These are phyloP conservation scores for Holacanthella duospinosa DNA, from an alignment of 2,888 invertebrate species.

Conservation along the genomic window DNA sequence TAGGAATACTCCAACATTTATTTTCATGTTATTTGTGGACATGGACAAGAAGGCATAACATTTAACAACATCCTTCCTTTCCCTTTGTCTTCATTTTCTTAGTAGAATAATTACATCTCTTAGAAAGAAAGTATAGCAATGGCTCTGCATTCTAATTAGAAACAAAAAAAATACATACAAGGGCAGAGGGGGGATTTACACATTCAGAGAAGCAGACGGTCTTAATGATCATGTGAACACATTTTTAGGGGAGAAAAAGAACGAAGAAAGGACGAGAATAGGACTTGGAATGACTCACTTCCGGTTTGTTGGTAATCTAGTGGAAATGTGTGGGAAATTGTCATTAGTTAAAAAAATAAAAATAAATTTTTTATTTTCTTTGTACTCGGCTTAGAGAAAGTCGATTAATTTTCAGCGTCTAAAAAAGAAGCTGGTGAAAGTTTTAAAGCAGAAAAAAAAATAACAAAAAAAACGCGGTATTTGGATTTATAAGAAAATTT, in stretches of 20 bases:
- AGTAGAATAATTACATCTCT: background rate
- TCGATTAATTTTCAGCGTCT: too few relatives aligned
- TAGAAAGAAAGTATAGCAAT: background rate
- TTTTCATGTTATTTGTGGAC: background rate
- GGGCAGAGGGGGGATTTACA: background rate
- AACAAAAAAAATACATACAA: too few relatives aligned
- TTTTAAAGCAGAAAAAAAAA: too few relatives aligned
- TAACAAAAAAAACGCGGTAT: too few relatives aligned
- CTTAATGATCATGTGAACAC: background rate
- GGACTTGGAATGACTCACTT: background rate
- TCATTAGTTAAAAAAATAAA: too few relatives aligned
- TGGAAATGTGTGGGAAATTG: too few relatives aligned
- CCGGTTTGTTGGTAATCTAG: background rate
- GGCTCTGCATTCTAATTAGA: background rate
- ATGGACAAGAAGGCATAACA: conserved; percentile 1
- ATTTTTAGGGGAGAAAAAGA: background rate
- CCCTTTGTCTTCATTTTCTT: background rate
- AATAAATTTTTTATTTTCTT: too few relatives aligned
- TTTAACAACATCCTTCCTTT: conserved; percentile 2
- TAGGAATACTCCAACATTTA: background rate
- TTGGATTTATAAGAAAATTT: too few relatives aligned
- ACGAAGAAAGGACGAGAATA: background rate
- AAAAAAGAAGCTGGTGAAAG: too few relatives aligned
- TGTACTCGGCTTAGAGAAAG: too few relatives aligned
- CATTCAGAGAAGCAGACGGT: background rate